Percentiles rank a stretch among this genome's conserved stretches.
Conservation (phyloP, 2,113 vertebrate species). For the Myrmecophaga tridactyla region DNA sequence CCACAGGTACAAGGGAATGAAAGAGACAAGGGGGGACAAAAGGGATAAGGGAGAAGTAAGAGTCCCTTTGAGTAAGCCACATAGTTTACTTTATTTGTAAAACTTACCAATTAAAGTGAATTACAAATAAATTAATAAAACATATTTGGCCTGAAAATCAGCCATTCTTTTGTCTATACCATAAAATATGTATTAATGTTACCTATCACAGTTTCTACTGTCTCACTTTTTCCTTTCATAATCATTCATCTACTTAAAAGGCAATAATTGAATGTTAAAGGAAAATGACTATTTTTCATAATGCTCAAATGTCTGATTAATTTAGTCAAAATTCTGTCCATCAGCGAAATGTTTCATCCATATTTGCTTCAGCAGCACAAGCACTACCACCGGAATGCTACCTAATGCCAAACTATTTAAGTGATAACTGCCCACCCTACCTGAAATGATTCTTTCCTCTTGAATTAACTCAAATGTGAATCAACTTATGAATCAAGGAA, state of each 20-base stretch:
- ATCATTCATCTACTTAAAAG: neutral
- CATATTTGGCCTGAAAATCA: neutral
- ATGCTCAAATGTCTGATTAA: conserved; percentile 27
- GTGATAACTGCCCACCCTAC: neutral
- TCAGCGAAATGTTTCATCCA: neutral
- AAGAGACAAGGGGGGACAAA: neutral
- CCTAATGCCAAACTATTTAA: neutral
- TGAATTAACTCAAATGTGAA: conserved; percentile 1
- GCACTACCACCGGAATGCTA: neutral
- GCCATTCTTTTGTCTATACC: neutral
- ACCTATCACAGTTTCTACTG: neutral
- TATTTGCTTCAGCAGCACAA: neutral
- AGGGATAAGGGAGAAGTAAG: neutral
- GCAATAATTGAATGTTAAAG: neutral
- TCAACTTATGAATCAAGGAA: neutral
- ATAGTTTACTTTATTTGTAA: neutral
- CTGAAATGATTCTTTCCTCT: neutral
- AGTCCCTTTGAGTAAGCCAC: neutral
- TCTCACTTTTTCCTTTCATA: conserved; percentile 15
- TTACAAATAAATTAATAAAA: conserved; percentile 16
- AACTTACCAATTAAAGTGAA: neutral
- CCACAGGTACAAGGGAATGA: conserved; percentile 23
- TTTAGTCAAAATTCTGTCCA: neutral
- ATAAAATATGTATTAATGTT: neutral
- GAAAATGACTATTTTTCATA: conserved; percentile 27